Base-by-base conservation (phyloP, 2,888 invertebrate genomes). In the Cheilosia vernalis region DNA sequence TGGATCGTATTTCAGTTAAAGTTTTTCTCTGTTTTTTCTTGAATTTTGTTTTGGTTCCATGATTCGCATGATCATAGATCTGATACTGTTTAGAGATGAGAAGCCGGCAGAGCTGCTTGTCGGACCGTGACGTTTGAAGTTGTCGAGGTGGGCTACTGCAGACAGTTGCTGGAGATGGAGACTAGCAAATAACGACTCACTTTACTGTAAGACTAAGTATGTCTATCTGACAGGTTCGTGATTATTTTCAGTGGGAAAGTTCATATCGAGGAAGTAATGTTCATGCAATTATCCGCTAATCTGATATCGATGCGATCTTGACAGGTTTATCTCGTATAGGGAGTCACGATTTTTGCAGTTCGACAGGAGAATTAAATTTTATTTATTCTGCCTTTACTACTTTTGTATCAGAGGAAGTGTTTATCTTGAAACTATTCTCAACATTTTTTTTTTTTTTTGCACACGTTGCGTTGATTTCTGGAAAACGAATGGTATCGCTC, bases 31-130 rank as follows among this genome's bases (percentile, higher is more conserved):
- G 51, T 64, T 49, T 74, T 79, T 17, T 47, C 58, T 60, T 47
- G 19, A 51, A 24, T 73, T 84, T 79, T 84, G 84, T 84, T 84
- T 84, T 84, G 84, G 47, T 24, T 74, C 58, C 64, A 4, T 1
- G 27, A 53, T 84, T 84, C 78, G 73, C 5, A 19, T 40, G 69
- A 73, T 49, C 42, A 30, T 55, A 67, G 55, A 30, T 42, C 40
- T 24, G 47, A 27, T 60, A 66, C 66, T 79, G 30, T 49, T 17
- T 40, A 30, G 6, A 19, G 3, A 27, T 42, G 7, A 21, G 9
- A 66, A 24, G 42, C 72, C 72, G 72, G 72, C 24, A 15, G 10
- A 17, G 15, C 49, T 58, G 56, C 19, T 5, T 56, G 5, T 44
- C 17, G 13, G 17, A n/a, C 24, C 58, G 37, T 24, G 42, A 56